Evolutionary conservation across 1,140 invertebrate species (phyloP).

Genomic region (Homalodisca vitripennis): DNA sequence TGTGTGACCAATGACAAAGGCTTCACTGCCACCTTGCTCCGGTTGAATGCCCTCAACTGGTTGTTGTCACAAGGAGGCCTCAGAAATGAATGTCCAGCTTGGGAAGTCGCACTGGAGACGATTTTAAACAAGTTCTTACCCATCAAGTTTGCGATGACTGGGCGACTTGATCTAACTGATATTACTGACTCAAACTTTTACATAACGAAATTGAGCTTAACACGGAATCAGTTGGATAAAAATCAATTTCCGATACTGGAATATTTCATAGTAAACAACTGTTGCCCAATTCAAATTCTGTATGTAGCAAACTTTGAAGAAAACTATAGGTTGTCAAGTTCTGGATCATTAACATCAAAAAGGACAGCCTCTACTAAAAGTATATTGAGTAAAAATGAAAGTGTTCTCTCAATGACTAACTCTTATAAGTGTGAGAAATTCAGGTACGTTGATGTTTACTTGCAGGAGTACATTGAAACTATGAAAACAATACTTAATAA

Average conservation of each 20-base stretch:
- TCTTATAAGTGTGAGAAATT: too few relatives aligned
- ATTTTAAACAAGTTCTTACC: constrained; percentile 54
- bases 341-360: too few relatives aligned
- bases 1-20: not conserved
- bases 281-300: constrained; percentile 45
- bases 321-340: too few relatives aligned
- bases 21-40: not conserved
- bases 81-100: constrained; percentile 44
- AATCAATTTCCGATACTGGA: constrained; percentile 47
- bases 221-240: not conserved
- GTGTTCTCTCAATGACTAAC: too few relatives aligned
- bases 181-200: constrained; percentile 52
- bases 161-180: constrained; percentile 54
- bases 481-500: not conserved
- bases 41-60: constrained; percentile 5
- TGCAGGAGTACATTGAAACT: not conserved
- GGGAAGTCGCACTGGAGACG: constrained; percentile 53
- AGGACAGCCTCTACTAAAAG: too few relatives aligned
- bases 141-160: constrained; percentile 56
- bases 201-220: constrained; percentile 40
- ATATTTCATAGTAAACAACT: constrained; percentile 45
- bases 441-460: not conserved
- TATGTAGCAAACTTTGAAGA: constrained; percentile 46
- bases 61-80: constrained; percentile 1
- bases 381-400: too few relatives aligned